Evolutionary conservation across 2,888 invertebrate species (phyloP).

Genomic region (Cosmopolites sordidus): DNA sequence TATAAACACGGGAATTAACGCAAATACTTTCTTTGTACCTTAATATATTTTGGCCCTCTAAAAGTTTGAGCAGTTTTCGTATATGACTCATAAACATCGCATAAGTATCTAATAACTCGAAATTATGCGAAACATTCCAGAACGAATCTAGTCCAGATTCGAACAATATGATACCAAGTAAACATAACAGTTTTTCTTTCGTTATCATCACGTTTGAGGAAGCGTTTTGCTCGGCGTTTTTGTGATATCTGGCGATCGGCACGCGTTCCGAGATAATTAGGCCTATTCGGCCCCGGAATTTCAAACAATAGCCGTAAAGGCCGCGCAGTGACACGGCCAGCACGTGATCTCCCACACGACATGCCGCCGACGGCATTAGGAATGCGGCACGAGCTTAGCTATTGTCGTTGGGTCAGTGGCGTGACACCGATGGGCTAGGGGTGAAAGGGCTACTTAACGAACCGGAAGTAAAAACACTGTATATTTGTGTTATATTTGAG

Average conservation of each 20-base stretch:
- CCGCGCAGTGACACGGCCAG: slow-evolving; percentile 22
- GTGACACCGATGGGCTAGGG: too few relatives aligned
- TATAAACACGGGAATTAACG: too few relatives aligned
- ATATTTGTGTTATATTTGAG: too few relatives aligned
- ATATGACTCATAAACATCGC: too few relatives aligned
- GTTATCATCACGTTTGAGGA: slow-evolving; percentile 28
- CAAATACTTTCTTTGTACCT: too few relatives aligned
- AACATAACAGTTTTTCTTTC: slow-evolving; percentile 26
- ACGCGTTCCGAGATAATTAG: slow-evolving; percentile 22
- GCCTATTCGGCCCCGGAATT: slow-evolving; percentile 25
- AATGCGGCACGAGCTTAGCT: slow-evolving; percentile 21
- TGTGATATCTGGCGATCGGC: slow-evolving; percentile 19
- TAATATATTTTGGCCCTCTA: too few relatives aligned
- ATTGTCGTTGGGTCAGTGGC: too few relatives aligned
- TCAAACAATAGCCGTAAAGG: slow-evolving; percentile 25
- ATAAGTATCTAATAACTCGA: too few relatives aligned
- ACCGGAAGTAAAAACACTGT: too few relatives aligned
- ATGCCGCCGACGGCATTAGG: slow-evolving; percentile 21
- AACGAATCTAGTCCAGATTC: slow-evolving; percentile 2
- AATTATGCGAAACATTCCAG: too few relatives aligned
- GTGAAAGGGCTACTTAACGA: too few relatives aligned
- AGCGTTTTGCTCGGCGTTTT: slow-evolving; percentile 26
- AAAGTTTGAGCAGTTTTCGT: too few relatives aligned
- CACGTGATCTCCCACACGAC: slow-evolving; percentile 29
- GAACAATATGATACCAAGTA: slow-evolving; percentile 21